A percentile compares a stretch with the other conserved stretches of the same genome.
Conservation (phyloP, 23 tunicate genomes). For the Ciona savignyi region DNA sequence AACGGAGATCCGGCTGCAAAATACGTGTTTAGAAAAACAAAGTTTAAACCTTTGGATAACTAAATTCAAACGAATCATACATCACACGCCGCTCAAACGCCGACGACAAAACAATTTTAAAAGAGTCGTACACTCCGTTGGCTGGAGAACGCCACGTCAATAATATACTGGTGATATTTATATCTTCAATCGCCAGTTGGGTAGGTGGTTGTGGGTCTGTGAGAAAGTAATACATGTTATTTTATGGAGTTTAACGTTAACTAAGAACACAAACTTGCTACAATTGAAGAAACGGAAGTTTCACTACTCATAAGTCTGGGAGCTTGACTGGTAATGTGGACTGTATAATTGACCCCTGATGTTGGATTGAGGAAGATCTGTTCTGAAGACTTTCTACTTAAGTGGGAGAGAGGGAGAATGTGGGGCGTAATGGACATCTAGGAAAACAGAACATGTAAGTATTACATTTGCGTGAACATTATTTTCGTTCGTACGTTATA, state of each 20-base stretch:
- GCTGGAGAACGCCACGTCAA: constrained; percentile 11
- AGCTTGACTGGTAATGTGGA: neutral
- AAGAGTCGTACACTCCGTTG: constrained; percentile 10
- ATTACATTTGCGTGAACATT: too few relatives aligned
- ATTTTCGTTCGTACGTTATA: neutral
- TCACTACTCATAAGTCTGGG: neutral
- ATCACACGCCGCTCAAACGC: neutral
- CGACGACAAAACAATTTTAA: neutral
- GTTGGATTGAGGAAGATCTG: neutral
- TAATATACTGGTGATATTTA: neutral
- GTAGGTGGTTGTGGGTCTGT: neutral
- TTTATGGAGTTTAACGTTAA: neutral
- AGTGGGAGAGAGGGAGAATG: neutral
- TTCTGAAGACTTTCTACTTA: neutral
- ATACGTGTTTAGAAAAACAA: too few relatives aligned
- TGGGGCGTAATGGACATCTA: neutral
- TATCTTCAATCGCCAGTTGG: neutral
- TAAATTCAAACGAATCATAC: too few relatives aligned
- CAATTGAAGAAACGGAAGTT: neutral
- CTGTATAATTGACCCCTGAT: neutral
- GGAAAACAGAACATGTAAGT: too few relatives aligned
- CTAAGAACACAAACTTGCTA: neutral
- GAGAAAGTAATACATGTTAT: neutral
- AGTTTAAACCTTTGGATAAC: too few relatives aligned
- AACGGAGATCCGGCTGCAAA: too few relatives aligned